Evolutionary conservation across 1,140 invertebrate species (phyloP).

Genomic region (Lucilia sericata): DNA sequence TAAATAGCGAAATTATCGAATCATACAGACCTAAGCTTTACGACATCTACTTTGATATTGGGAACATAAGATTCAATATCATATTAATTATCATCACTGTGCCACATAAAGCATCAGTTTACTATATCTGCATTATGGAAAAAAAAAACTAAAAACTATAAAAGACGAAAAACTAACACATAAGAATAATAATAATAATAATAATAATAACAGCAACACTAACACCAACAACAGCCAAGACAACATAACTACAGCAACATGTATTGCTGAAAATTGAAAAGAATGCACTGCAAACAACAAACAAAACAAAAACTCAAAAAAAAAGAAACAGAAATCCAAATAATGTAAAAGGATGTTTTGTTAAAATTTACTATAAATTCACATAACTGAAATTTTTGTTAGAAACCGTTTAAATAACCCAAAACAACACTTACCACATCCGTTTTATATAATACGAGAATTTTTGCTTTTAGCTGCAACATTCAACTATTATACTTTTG

Average conservation of each 20-base stretch:
- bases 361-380: slow-evolving; percentile 40
- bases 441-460: slow-evolving; percentile 18
- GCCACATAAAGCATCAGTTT: slow-evolving; percentile 23
- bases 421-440: slow-evolving; percentile 40
- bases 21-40: no score
- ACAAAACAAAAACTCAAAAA: neutral
- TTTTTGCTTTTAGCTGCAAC: slow-evolving; percentile 18
- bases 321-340: slow-evolving; percentile 11
- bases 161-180: slow-evolving; percentile 31
- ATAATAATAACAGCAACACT: neutral
- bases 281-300: neutral
- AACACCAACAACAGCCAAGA: neutral
- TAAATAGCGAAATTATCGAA: no score
- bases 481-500: neutral
- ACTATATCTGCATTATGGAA: slow-evolving; percentile 34
- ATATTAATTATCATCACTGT: neutral
- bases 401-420: slow-evolving; percentile 42
- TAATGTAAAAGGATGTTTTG: slow-evolving; percentile 35
- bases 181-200: neutral
- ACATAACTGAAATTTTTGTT: slow-evolving; percentile 39
- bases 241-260: neutral
- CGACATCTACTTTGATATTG: no score
- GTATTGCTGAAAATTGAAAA: slow-evolving; percentile 28
- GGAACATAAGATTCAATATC: no score
- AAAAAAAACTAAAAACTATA: neutral